Conservation (phyloP, 2,113 vertebrate genomes). For the Junco hyemalis region DNA sequence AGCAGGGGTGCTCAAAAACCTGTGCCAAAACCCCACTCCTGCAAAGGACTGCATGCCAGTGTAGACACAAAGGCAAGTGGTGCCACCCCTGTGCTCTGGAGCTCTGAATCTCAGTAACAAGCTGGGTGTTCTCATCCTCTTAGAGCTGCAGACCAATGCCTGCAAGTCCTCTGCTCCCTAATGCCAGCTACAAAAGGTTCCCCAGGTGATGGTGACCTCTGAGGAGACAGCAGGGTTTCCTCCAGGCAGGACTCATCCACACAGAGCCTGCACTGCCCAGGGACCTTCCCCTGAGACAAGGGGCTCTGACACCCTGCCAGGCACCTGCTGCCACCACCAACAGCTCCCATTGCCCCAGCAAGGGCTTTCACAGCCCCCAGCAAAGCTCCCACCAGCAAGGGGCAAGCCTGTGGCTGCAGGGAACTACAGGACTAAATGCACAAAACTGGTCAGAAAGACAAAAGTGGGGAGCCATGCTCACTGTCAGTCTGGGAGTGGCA, state of each 20-base stretch:
- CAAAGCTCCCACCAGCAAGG: rapidly evolving
- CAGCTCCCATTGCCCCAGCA: rapidly evolving
- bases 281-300: rapidly evolving
- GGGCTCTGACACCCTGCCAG: not conserved
- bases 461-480: rapidly evolving
- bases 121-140: not conserved
- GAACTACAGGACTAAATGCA: not conserved
- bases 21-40: not conserved
- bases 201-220: not conserved
- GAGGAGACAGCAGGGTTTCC: not conserved
- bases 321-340: not conserved
- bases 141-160: not conserved
- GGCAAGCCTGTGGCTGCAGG: not conserved
- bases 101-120: not conserved
- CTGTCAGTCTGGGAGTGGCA: not conserved
- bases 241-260: rapidly evolving
- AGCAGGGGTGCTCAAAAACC: not conserved
- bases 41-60: not conserved
- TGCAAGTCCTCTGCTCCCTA: not conserved
- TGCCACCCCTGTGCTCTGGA: not conserved
- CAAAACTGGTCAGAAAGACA: not conserved
- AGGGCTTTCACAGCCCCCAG: not conserved
- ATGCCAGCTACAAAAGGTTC: not conserved
- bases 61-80: not conserved
- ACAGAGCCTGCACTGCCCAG: not conserved